Evolutionary conservation across 2,113 vertebrate species (phyloP).

Genomic region (Onychostoma macrolepis): DNA sequence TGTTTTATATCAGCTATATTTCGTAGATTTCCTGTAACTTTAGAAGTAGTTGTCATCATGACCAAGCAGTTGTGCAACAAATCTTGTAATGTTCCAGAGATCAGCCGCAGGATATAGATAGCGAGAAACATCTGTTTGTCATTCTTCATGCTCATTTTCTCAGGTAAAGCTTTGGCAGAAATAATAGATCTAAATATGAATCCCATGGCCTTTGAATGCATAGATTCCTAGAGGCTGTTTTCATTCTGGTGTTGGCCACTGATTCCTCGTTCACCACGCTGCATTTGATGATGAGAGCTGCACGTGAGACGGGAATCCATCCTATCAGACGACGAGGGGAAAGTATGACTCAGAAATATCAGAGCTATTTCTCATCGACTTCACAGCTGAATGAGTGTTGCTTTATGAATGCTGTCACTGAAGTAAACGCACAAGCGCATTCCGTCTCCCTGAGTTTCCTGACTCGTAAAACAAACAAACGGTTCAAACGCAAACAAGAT

Average conservation of each 20-base stretch:
- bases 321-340: background rate
- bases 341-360: constrained; percentile 14
- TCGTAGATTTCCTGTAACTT: background rate
- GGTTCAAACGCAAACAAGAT: background rate
- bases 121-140: constrained; percentile 53
- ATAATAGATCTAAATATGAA: constrained; percentile 52
- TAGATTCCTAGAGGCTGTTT: constrained; percentile 50
- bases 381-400: constrained; percentile 26
- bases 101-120: constrained; percentile 25
- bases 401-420: constrained; percentile 9
- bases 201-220: constrained; percentile 52
- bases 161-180: constrained; percentile 40
- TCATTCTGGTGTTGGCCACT: constrained; percentile 43
- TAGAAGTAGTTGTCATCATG: constrained; percentile 14
- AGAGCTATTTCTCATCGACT: constrained; percentile 16
- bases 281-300: constrained; percentile 21
- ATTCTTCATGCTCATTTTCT: constrained; percentile 52
- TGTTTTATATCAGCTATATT: background rate
- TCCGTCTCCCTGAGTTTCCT: background rate
- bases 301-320: background rate
- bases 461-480: constrained; percentile 38
- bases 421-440: background rate
- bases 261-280: constrained; percentile 43
- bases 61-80: constrained; percentile 1
- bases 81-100: background rate